phyloP scores from a whole-genome alignment of 2,797 vertebrate genomes.

The Bovichtus variegatus region DNA sequence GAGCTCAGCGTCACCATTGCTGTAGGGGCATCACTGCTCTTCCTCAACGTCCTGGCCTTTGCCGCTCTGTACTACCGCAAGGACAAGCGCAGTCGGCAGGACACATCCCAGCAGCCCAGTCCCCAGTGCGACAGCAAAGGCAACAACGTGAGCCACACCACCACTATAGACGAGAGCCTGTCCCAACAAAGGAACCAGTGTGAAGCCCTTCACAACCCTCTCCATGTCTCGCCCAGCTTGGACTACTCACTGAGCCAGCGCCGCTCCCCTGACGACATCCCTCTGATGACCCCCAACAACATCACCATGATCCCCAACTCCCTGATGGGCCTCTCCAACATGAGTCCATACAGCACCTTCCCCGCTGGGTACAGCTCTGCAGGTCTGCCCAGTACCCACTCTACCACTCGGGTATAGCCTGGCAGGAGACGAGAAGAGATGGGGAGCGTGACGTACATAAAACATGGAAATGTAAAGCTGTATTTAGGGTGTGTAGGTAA shows the following conservation, averaged over 20 bases:
- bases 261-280: conserved; percentile 96
- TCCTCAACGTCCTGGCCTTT: conserved; percentile 98
- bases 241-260: conserved; percentile 96
- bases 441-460: conserved; percentile 33
- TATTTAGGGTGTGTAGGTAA: conserved; percentile 80
- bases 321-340: conserved; percentile 95
- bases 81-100: conserved; percentile 95
- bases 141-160: conserved; percentile 89
- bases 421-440: conserved; percentile 11
- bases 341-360: conserved; percentile 98
- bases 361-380: conserved; percentile 95
- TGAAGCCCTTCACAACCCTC: conserved; percentile 89
- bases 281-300: conserved; percentile 94
- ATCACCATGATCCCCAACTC: conserved; percentile 99
- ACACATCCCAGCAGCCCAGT: conserved; percentile 93
- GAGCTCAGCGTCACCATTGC: conserved; percentile 99
- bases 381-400: conserved; percentile 97
- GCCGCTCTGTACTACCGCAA: conserved; percentile 99
- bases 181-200: conserved; percentile 92
- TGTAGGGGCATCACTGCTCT: conserved; percentile 96
- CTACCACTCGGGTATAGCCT: conserved; percentile 97
- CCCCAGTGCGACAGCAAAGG: conserved; percentile 88
- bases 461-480: conserved; percentile 71
- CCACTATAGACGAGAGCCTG: conserved; percentile 89
- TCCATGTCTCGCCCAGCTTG: conserved; percentile 89